Evolutionary conservation across 1,140 invertebrate genomes (phyloP), one percentile per base, ranked within the genome.

Genomic region (Aricia agestis): DNA sequence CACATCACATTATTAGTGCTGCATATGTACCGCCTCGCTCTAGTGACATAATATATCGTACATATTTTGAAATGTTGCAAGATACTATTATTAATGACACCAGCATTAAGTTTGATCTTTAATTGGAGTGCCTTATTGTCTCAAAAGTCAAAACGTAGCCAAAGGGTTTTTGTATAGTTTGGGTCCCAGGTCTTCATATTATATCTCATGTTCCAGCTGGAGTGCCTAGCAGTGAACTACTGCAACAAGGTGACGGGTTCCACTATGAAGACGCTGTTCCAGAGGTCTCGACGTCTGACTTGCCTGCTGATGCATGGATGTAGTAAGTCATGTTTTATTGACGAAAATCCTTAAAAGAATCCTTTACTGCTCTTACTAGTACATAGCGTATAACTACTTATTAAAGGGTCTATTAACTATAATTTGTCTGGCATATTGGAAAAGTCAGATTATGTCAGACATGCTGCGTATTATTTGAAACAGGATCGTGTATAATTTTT

Each of bases 191-290:
- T 52, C 13, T 13, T 52, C 5, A 13, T 15, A 52, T 13, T 11
- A 52, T 2, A 52, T 52, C 13, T 10, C 9, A 52, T 52, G 45
- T 68, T 76, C 3, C 95, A 99, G 94, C 92, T 99, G 72, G 98
- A 99, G 90, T 99, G 98, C 86, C 87, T 99, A 66, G 98, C 98
- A 4, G 96, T 99, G 0, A 99, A 99, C 91, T 91, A 79, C 72
- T 99, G 99, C 89, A 94, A 97, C 61, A 98, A 99, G 92, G 98
- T 99, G 5, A 99, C 97, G 0, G 99, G 99, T 0, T 96, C 97
- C n/a, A 98, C 98, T 0, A 94, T 99, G 92, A 99, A 99, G 90
- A 96, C 97, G 0, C 91, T 99, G 0, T 96, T 99, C 77, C 97
- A 98, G 87, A 93, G 98, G 45, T 99, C 98, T 75, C 95, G 98